A percentile compares a stretch with the other conserved stretches of the same genome.
These are phyloP conservation scores for Choloepus didactylus DNA, from an alignment of 2,797 vertebrate species.

Conservation along the genomic window DNA sequence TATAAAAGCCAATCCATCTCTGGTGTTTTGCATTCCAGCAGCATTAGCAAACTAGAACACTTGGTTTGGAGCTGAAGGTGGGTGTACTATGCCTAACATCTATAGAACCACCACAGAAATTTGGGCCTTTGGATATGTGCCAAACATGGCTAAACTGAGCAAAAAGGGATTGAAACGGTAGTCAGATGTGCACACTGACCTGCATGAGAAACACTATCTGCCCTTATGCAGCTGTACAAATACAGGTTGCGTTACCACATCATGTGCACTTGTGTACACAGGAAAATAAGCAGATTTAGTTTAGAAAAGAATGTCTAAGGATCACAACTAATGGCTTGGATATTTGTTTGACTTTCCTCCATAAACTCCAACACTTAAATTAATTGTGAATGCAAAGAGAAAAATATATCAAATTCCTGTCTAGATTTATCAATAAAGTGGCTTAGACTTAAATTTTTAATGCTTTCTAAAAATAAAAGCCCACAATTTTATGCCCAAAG, in stretches of 20 bases:
- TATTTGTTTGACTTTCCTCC: background rate
- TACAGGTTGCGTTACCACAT: background rate
- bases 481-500: background rate
- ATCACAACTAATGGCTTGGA: conserved; percentile 14
- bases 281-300: background rate
- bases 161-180: background rate
- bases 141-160: background rate
- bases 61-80: background rate
- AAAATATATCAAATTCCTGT: background rate
- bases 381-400: conserved; percentile 24
- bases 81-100: background rate
- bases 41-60: too few relatives aligned
- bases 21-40: too few relatives aligned
- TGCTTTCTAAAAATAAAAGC: conserved; percentile 54
- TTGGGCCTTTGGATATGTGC: background rate
- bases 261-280: background rate
- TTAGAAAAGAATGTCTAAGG: background rate
- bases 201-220: background rate
- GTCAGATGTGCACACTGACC: background rate
- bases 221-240: background rate
- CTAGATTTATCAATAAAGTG: conserved; percentile 15
- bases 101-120: background rate
- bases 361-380: conserved; percentile 9
- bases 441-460: conserved; percentile 30
- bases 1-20: too few relatives aligned